Percentiles rank a stretch among this genome's conserved stretches.
phyloP scores from a whole-genome alignment of 2,113 vertebrate species.

The Colossoma macropomum region DNA sequence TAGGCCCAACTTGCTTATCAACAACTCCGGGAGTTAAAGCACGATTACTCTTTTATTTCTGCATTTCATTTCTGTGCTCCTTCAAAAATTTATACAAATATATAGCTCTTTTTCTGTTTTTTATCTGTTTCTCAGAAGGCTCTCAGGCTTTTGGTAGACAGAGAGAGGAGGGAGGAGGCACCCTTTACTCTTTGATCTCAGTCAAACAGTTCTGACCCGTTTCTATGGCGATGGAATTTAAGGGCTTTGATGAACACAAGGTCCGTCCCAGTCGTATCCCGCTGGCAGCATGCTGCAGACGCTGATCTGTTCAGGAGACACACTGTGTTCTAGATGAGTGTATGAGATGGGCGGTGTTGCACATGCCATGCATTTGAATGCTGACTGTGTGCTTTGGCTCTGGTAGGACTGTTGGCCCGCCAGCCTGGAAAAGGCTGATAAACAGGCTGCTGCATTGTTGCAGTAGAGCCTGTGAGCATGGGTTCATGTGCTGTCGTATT shows the following conservation, averaged over 20 bases:
- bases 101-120: background rate
- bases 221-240: slow-evolving; percentile 40
- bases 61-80: background rate
- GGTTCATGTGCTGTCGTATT: background rate
- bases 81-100: slow-evolving; percentile 2
- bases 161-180: background rate
- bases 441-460: background rate
- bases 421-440: slow-evolving; percentile 22
- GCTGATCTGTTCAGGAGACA: slow-evolving; percentile 10
- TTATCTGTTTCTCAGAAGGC: background rate
- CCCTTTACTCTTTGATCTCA: slow-evolving; percentile 2
- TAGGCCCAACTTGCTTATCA: background rate
- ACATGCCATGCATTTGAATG: slow-evolving; percentile 44
- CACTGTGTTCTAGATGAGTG: background rate
- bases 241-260: slow-evolving; percentile 25
- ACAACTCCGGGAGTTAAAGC: background rate
- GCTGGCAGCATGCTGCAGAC: background rate
- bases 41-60: background rate
- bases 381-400: slow-evolving; percentile 11
- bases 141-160: background rate
- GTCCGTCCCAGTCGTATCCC: background rate
- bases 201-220: slow-evolving; percentile 25
- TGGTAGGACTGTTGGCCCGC: background rate
- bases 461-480: background rate
- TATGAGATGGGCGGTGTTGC: background rate